Evolutionary conservation across 2,113 vertebrate species (phyloP).

Genomic region (Oxygymnocypris stewartii): DNA sequence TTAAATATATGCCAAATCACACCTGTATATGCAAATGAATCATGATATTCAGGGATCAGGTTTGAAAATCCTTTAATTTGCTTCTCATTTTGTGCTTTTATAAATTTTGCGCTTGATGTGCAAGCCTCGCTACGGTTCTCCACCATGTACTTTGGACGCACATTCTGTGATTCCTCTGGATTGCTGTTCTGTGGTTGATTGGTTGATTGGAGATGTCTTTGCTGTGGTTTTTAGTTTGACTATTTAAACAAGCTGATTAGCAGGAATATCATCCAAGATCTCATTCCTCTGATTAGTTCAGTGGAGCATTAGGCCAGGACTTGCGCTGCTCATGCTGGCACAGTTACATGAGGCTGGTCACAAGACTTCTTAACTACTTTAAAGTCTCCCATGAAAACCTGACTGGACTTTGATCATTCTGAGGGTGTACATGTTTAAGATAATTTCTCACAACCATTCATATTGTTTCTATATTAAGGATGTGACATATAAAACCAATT

Average conservation of each 20-base stretch:
- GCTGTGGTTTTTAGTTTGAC: not conserved
- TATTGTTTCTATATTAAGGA: not conserved
- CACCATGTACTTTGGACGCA: not conserved
- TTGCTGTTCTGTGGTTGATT: not conserved
- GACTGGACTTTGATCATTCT: not conserved
- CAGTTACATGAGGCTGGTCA: conserved; percentile 4
- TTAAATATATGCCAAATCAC: too few relatives aligned
- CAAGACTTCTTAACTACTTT: conserved; percentile 9
- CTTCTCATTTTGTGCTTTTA: not conserved
- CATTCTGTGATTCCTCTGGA: not conserved
- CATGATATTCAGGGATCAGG: not conserved
- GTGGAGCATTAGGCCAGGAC: conserved; percentile 7
- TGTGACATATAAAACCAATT: not conserved
- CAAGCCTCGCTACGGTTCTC: too few relatives aligned
- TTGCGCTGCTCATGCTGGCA: not conserved
- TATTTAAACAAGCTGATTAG: conserved; percentile 7
- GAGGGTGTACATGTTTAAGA: not conserved
- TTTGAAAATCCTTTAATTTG: not conserved
- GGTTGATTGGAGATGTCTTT: not conserved
- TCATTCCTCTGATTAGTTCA: conserved; percentile 22
- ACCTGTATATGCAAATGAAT: not conserved
- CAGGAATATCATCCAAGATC: conserved; percentile 13
- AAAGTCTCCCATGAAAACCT: not conserved
- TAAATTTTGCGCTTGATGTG: not conserved
- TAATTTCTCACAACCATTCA: not conserved